Evolutionary conservation across 2,888 invertebrate genomes (phyloP), one percentile per base, ranked within the genome.

Genomic region (Drosophila helvetica): DNA sequence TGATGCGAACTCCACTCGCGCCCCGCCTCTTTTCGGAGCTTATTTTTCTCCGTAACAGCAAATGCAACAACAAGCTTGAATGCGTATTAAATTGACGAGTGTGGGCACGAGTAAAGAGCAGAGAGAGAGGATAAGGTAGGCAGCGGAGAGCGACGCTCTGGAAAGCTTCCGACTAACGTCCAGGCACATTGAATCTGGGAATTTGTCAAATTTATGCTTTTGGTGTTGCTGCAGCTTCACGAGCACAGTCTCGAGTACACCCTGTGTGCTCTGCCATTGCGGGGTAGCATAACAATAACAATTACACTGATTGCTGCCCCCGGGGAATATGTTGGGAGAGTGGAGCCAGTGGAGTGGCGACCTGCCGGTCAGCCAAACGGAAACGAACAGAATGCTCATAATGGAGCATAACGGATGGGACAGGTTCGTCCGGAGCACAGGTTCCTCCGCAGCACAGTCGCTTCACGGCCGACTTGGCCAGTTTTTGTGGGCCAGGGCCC

Each of bases 261-360:
- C 15, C 38, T 38, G 15, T 38, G 38, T 15, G 38, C 38, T n/a
- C n/a, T n/a, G 38, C 38, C 7, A 2, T 38, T 38, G 6, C 7
- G n/a, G 38, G 38, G 38, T 38, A 38, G 38, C 38, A 38, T 15
- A n/a, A 87, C 88, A 86, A 87, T 82, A 82, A 82, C 82, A 82
- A 82, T 82, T 82, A 82, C 83, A 73, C 75, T 87, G 82, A 82
- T 88, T 83, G 86, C 88, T 47, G 78, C 78, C 86, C 74, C 70
- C 66, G 64, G 88, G 77, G 80, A 75, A 69, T 46, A 45, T 55
- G 76, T 30, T 73, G 64, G 60, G 73, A 74, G 73, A 66, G 80
- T 25, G 33, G 69, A 79, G 74, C 67, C 83, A 87, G 65, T 82
- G 81, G 38, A 79, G 27, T 27, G 27, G 8, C 82, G 87, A 79